Evolutionary conservation across 2,797 vertebrate species (phyloP), one percentile per base, ranked within the genome.

Genomic region (Xerus rutilus): DNA sequence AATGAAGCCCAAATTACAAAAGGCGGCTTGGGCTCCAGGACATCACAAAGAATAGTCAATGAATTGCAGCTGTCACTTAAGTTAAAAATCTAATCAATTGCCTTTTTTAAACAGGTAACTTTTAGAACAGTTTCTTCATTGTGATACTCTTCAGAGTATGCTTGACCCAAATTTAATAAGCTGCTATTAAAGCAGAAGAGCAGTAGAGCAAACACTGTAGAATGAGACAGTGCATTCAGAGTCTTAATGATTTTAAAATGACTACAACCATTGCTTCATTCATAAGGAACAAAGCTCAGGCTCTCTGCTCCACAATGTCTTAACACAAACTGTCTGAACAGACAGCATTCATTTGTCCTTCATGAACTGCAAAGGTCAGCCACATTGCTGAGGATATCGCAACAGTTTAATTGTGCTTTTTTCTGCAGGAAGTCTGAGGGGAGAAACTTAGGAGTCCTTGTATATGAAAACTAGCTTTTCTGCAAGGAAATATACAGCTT

Each of bases 171-270:
- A 99, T 99, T 99, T 99, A 99, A 99, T 99, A 98, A 99, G 98
- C 98, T 97, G 98, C 98, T 98, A 98, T 98, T 98, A 98, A 98
- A 99, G 98, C 98, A 97, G 98, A 98, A 98, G 98, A 98, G 97
- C 98, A 99, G 99, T 99, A 99, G 99, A 99, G 98, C 98, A 98
- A 98, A 97, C 98, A 96, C 95, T 98, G 97, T 97, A 97, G 98
- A 98, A 99, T 98, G 99, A 99, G 99, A 98, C 97, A 52, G 95
- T 98, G 98, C 98, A 99, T 99, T 99, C 99, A 98, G 98, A 95
- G 98, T 97, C 98, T 98, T 99, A 99, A 99, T 99, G 99, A 99
- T 99, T 99, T 99, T 99, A 99, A 99, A 99, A 98, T 99, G 98
- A 99, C 99, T 99, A 99, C 99, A 99, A 99, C 98, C 98, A 98